Evolutionary conservation across 1,140 invertebrate genomes (phyloP).

Genomic region (Laupala kohalensis): DNA sequence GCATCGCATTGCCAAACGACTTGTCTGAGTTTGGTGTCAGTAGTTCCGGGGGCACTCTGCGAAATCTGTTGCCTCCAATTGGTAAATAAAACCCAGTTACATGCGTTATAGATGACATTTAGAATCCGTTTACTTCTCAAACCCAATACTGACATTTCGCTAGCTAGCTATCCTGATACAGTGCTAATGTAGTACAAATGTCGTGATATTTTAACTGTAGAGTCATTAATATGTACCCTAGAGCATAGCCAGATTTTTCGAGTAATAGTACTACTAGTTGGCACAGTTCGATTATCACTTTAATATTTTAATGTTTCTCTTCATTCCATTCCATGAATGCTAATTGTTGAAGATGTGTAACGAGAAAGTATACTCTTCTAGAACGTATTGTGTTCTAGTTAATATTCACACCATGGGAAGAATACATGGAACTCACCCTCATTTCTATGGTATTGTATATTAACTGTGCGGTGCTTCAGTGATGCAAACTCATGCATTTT

Average conservation of each 20-base stretch:
- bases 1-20: background rate
- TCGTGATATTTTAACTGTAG: background rate
- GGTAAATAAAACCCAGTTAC: background rate
- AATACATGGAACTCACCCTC: too few species aligned
- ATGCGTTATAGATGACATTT: background rate
- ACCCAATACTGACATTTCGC: background rate
- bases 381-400: too few species aligned
- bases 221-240: background rate
- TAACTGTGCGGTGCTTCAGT: too few species aligned
- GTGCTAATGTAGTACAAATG: background rate
- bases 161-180: background rate
- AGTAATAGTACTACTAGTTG: background rate
- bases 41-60: background rate
- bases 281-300: too few species aligned
- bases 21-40: too few species aligned
- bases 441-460: too few species aligned
- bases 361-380: too few species aligned
- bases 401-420: too few species aligned
- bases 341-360: too few species aligned
- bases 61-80: background rate
- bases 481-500: too few species aligned
- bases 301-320: too few species aligned
- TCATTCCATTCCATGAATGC: too few species aligned
- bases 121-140: background rate
- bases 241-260: background rate